Percentiles rank a stretch among this genome's conserved stretches.
phyloP scores from a whole-genome alignment of 2,113 vertebrate genomes.

The Eidolon helvum region DNA sequence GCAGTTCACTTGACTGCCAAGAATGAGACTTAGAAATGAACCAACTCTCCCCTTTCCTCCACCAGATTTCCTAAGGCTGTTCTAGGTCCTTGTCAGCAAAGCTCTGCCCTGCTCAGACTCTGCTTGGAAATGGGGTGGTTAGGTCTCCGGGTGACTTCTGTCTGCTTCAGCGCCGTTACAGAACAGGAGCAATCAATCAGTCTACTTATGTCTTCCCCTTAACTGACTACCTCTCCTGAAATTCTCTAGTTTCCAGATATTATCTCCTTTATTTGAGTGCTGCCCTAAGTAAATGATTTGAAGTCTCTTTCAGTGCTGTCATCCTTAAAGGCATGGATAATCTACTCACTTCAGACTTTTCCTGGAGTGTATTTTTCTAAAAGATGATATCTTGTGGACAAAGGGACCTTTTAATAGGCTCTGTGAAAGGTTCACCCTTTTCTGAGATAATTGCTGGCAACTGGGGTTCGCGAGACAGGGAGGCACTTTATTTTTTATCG shows the following conservation, averaged over 20 bases:
- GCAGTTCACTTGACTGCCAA: neutral
- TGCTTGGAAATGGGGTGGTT: neutral
- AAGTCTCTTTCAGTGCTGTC: neutral
- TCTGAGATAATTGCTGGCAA: slow-evolving; percentile 22
- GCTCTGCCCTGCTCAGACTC: neutral
- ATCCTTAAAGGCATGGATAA: neutral
- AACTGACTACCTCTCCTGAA: neutral
- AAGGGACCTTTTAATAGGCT: neutral
- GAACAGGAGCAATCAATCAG: neutral
- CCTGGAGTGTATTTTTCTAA: slow-evolving; percentile 4
- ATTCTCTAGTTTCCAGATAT: neutral
- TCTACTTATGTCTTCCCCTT: neutral
- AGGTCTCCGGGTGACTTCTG: neutral
- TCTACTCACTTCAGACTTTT: neutral
- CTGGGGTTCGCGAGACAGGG: neutral
- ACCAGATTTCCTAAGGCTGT: neutral
- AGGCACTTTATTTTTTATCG: neutral
- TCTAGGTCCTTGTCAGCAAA: neutral
- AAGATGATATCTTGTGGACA: slow-evolving; percentile 1
- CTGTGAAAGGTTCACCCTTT: slow-evolving; percentile 27
- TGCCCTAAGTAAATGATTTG: neutral
- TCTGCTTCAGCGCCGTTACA: neutral
- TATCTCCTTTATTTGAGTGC: slow-evolving; percentile 2
- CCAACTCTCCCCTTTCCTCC: neutral
- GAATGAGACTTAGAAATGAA: neutral